These are phyloP conservation scores for Lithobates sylvaticus DNA, from an alignment of 2,797 vertebrate genomes.

Conservation along the genomic window DNA sequence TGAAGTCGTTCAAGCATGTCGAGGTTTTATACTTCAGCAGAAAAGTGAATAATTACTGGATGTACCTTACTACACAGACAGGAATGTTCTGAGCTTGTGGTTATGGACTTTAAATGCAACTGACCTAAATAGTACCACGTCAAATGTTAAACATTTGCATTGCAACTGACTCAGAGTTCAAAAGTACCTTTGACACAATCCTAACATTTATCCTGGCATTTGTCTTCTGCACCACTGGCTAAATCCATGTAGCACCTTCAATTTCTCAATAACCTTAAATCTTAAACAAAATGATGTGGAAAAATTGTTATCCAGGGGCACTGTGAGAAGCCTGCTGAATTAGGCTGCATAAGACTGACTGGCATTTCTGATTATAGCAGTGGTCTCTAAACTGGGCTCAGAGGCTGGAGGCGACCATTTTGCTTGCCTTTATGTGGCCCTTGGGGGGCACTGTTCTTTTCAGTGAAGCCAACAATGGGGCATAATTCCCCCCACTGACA, in stretches of 20 bases:
- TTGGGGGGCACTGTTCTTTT: too few species aligned
- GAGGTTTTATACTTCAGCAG: background rate
- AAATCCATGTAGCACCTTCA: too few species aligned
- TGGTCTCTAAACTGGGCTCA: too few species aligned
- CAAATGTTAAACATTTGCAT: background rate
- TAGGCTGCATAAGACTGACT: too few species aligned
- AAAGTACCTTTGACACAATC: background rate
- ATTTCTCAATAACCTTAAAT: too few species aligned
- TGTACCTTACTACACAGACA: background rate
- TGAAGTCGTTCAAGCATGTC: background rate
- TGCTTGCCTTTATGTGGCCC: too few species aligned
- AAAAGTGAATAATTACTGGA: background rate
- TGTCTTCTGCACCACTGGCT: too few species aligned
- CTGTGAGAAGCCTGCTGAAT: background rate
- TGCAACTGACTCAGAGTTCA: background rate
- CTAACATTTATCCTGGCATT: too few species aligned
- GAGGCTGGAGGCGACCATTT: too few species aligned
- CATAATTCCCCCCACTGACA: too few species aligned
- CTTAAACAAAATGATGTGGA: background rate
- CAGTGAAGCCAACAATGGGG: too few species aligned
- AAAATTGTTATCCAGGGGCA: background rate
- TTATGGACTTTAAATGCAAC: background rate
- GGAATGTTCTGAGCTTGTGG: background rate
- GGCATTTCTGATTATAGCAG: too few species aligned
- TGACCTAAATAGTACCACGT: background rate